Base-by-base conservation (phyloP, 1,140 invertebrate species). In the Diabrotica virgifera region DNA sequence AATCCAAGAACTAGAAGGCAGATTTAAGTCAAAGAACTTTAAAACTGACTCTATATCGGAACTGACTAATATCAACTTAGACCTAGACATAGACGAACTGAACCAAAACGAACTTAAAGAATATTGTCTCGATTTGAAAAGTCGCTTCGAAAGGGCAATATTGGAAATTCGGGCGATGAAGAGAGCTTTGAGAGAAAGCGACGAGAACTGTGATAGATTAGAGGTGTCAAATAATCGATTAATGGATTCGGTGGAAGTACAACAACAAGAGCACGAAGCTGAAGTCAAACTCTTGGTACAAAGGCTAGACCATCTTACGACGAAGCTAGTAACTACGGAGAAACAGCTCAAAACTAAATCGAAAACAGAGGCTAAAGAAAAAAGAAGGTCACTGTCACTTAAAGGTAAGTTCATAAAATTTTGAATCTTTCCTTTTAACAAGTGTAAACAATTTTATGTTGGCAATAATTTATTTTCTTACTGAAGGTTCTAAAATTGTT, bases 161-260 rank as follows among this genome's bases (percentile, higher is more conserved):
- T 83, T 87, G 63, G 92, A 94, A 81, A 94, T 94, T 12, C 83
- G 89, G 67, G 86, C 88, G 5, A 88, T 95, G 84, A 92, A 93
- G 68, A 85, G 87, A 13, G 90, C 94, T 74, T 79, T 95, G 0
- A 86, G 89, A n/a, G 89, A 91, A 70, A 88, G 90, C 5, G 87
- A 94, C 73, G 86, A 86, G 13, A 86, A 88, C 71, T 90, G 89
- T 71, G 92, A 94, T 77, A 87, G 87, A 65, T 77, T 94, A 6
- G 92, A 95, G 76, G 77, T 94, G 35, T 85, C 87, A 35, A 87
- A 90, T 69, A 85, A 90, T 63, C 87, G 87, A 38, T 80, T 92
- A 40, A 86, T 86, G 56, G 89, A 91, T 74, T 90, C 92, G 73
- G 80, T 89, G 66, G 86, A 88, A 65, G 76, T 87, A 5, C 78